phyloP scores from a whole-genome alignment of 2,888 invertebrate species.

The Patella caerulea region DNA sequence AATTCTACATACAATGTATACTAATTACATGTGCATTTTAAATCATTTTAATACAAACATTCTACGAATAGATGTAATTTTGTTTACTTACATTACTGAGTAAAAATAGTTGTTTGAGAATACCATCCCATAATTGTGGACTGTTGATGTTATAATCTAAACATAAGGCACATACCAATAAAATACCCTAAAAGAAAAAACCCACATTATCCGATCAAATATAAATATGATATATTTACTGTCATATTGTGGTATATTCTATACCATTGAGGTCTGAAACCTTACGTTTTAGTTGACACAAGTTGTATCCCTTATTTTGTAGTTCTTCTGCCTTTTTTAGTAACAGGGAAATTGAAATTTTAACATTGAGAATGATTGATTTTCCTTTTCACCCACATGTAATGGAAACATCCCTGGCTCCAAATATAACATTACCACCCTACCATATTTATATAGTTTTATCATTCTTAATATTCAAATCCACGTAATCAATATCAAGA shows the following conservation, averaged over 20 bases:
- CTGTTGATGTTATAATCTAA: slow-evolving; percentile 60
- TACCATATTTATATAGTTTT: neutral
- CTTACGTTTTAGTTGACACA: no score
- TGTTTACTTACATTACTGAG: slow-evolving; percentile 54
- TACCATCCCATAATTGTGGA: slow-evolving; percentile 56
- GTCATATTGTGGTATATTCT: neutral
- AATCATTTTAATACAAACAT: no score
- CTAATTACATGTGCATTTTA: neutral
- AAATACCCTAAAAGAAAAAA: slow-evolving; percentile 49
- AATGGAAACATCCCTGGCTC: no score
- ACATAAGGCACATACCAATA: slow-evolving; percentile 57
- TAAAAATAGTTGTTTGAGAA: slow-evolving; percentile 56
- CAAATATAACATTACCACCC: no score
- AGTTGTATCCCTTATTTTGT: no score
- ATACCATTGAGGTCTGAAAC: no score
- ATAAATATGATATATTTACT: neutral
- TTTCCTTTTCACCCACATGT: no score
- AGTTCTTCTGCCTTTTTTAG: no score
- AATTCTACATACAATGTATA: neutral
- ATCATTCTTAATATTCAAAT: neutral
- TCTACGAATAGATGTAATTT: no score
- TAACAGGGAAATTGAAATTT: no score
- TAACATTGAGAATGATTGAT: no score
- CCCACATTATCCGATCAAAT: neutral
- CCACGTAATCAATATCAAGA: neutral